phyloP scores from a whole-genome alignment of 2,797 vertebrate species.

The Pangasius krempfi region DNA sequence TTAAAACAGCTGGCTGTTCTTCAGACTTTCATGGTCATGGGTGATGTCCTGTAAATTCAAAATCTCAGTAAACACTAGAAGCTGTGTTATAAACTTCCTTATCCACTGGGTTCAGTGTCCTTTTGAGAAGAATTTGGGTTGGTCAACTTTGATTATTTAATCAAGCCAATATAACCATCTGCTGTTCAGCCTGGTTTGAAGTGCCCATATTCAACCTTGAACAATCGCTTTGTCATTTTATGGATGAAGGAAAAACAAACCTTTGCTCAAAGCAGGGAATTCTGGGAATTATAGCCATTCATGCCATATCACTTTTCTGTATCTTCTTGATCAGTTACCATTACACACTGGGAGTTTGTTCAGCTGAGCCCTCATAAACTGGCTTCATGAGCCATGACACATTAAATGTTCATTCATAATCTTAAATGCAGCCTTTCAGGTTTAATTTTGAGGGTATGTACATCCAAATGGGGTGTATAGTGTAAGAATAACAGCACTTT shows the following conservation, averaged over 20 bases:
- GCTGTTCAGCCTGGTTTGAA: background rate
- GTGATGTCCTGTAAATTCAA: background rate
- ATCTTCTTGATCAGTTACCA: background rate
- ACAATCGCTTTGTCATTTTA: background rate
- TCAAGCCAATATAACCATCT: background rate
- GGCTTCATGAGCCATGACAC: background rate
- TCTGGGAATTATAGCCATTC: background rate
- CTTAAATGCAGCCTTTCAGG: background rate
- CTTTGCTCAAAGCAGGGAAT: background rate
- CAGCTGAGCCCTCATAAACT: background rate
- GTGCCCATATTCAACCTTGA: background rate
- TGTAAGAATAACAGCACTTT: background rate
- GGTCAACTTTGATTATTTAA: conserved; percentile 5
- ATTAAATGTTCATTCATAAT: background rate
- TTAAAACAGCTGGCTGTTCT: background rate
- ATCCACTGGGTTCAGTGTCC: background rate
- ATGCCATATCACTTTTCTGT: background rate
- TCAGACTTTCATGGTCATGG: background rate
- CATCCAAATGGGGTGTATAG: background rate
- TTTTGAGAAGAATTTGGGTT: background rate
- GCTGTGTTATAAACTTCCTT: background rate
- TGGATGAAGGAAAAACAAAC: background rate
- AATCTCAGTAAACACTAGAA: background rate
- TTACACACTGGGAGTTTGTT: background rate
- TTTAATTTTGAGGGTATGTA: background rate